phyloP scores from a whole-genome alignment of 2,797 vertebrate genomes.

The Heteromormyrus szaboi region DNA sequence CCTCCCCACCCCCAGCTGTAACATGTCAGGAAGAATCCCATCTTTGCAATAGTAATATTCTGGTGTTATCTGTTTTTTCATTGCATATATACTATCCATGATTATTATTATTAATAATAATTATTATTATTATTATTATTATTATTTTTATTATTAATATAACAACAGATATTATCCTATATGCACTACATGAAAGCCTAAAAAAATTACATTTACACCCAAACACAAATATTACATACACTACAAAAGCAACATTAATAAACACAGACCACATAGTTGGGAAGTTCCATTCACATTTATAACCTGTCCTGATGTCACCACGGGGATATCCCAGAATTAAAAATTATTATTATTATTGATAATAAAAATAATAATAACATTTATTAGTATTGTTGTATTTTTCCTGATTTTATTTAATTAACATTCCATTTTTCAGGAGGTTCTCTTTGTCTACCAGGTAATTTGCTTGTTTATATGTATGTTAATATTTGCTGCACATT shows the following conservation, averaged over 20 bases:
- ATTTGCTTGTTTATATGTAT: neutral
- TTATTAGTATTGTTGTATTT: neutral
- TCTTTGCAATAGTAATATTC: neutral
- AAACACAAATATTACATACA: neutral
- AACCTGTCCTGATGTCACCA: neutral
- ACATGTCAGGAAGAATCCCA: neutral
- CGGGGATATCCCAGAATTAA: neutral
- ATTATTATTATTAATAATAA: neutral
- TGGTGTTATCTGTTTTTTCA: neutral
- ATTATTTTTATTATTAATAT: neutral
- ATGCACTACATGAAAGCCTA: neutral
- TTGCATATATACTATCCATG: neutral
- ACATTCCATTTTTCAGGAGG: neutral
- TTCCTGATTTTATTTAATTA: neutral
- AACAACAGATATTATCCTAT: neutral
- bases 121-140: too few species aligned
- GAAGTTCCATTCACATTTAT: neutral
- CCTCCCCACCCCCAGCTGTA: neutral
- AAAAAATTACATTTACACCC: neutral
- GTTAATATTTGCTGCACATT: neutral
- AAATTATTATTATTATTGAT: neutral
- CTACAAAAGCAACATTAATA: neutral
- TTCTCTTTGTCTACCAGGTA: neutral
- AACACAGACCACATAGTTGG: neutral
- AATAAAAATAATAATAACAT: neutral